Evolutionary conservation across 2,888 invertebrate genomes (phyloP), one percentile per base, ranked within the genome.

Genomic region (Sphaerophoria taeniata): DNA sequence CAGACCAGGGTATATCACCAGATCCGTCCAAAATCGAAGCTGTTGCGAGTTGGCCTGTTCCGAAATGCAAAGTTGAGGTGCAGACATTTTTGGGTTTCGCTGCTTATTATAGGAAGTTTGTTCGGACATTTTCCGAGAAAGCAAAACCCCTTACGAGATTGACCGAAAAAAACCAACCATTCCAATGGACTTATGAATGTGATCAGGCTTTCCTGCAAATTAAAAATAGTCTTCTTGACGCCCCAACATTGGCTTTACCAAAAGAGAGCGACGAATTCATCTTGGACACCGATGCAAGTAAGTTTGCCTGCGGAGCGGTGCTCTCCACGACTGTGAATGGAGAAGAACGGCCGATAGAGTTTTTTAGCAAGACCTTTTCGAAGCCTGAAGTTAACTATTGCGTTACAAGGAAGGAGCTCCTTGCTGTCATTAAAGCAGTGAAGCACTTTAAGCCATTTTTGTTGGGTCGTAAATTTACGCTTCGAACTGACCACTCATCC

Each of bases 271-370:
- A 72, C 51, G 60, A n/a, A 14, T 49, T 60, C 7, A 36, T 58
- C 33, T 34, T 47, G 16, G 58, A 70, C 12, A 70, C 70, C 12
- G 56, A 70, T 6, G 56, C 56, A 9, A 70, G 70, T 24, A 70
- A 70, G 24, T 58, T 70, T 58, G 24, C 47, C 0, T 70, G 70
- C 47, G 58, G 70, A 4, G 58, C 70, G 1, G 56, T 43, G 12
- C 34, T 70, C 34, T 56, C 70, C 9, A 70, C 56, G 16, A 4
- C 47, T 4, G 47, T 34, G 3, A 31, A 24, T 24, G 45, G 56
- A 14, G 1, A 45, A 9, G 55, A 69, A 24, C 69, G 56, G 3
- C 55, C 55, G n/a, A 45, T 9, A 43, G 43, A 43, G 12, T 43
- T 43, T 12, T 43, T 43, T 12, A 9, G 43, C 9, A 67, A 67